phyloP scores from a whole-genome alignment of 2,113 vertebrate genomes.

The Seriola aureovittata region DNA sequence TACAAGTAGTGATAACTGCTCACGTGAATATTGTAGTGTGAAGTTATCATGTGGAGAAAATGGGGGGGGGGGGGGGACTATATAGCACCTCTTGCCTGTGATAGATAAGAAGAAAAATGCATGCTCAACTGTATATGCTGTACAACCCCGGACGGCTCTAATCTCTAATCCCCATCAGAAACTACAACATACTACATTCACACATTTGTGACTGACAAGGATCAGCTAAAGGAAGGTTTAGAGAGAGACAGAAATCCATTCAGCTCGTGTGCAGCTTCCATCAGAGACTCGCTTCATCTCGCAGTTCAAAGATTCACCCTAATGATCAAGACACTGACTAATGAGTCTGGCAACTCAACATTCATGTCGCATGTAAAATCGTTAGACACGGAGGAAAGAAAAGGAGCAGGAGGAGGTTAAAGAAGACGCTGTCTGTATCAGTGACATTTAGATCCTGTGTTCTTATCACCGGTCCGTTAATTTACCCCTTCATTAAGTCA shows the following conservation, averaged over 20 bases:
- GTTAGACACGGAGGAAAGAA: not conserved
- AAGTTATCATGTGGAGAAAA: too few relatives aligned
- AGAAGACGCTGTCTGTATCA: not conserved
- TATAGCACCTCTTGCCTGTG: too few relatives aligned
- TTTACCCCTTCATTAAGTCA: not conserved
- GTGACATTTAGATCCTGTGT: conserved; percentile 2
- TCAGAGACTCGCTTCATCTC: not conserved
- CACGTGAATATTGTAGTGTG: too few relatives aligned
- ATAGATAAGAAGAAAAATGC: too few relatives aligned
- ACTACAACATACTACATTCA: too few relatives aligned
- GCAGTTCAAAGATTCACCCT: conserved; percentile 18
- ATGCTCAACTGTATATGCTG: too few relatives aligned
- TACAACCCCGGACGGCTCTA: too few relatives aligned
- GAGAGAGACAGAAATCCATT: conserved; percentile 10
- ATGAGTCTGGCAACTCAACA: not conserved
- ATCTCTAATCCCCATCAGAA: too few relatives aligned
- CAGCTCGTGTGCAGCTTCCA: conserved; percentile 5
- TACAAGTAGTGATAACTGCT: too few relatives aligned
- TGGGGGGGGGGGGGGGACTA: too few relatives aligned
- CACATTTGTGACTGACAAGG: too few relatives aligned
- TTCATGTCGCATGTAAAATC: conserved; percentile 12
- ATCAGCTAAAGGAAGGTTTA: not conserved
- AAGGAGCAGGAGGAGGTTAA: not conserved
- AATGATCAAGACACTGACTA: conserved; percentile 21
- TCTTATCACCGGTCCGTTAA: conserved; percentile 7